A percentile compares a stretch with the other conserved stretches of the same genome.
phyloP scores from a whole-genome alignment of 2,888 invertebrate species.

The Himalopsyche japonica region DNA sequence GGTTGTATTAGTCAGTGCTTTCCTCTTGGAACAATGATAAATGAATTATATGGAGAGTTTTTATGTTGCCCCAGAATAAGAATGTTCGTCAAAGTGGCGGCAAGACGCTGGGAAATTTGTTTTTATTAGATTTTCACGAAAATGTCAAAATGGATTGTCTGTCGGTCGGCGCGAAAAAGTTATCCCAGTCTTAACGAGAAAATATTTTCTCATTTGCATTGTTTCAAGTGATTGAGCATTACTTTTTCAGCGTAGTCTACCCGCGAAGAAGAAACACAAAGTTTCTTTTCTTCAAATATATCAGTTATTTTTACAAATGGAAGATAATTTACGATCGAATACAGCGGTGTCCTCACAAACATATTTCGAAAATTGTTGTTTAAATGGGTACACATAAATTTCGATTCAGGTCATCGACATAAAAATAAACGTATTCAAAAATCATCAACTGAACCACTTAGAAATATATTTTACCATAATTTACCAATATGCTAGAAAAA shows the following conservation, averaged over 20 bases:
- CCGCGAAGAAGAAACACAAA: too few relatives aligned
- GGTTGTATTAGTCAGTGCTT: neutral
- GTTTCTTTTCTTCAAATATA: too few relatives aligned
- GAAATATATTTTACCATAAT: too few relatives aligned
- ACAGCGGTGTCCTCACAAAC: neutral
- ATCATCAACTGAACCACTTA: too few relatives aligned
- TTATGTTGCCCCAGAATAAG: neutral
- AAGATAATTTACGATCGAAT: too few relatives aligned
- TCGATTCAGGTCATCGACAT: too few relatives aligned
- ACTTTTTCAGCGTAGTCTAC: too few relatives aligned
- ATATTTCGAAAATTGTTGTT: too few relatives aligned
- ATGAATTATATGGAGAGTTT: neutral
- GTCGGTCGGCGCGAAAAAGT: neutral
- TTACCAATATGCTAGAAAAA: too few relatives aligned
- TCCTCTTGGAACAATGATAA: neutral
- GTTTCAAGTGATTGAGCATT: neutral
- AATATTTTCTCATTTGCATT: neutral
- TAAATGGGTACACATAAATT: too few relatives aligned
- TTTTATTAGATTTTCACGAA: neutral
- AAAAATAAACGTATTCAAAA: too few relatives aligned
- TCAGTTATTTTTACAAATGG: too few relatives aligned
- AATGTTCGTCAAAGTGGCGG: neutral
- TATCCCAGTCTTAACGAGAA: neutral
- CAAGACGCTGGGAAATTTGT: neutral
- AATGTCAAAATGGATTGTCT: neutral